Conservation (phyloP, 2,113 vertebrate species). For the Phylloscopus trochiloides region DNA sequence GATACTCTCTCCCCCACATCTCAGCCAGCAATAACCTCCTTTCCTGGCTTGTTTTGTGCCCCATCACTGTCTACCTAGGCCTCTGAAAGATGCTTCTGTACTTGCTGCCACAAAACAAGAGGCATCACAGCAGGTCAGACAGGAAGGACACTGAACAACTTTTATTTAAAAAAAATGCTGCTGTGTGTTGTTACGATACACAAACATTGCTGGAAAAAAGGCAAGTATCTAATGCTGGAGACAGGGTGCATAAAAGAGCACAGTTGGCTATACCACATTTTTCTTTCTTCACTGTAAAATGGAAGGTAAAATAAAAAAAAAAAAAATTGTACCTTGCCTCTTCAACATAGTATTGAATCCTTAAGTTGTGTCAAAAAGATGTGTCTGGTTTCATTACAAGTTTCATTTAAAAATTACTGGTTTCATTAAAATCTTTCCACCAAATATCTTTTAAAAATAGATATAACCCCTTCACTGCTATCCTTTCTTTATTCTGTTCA, state of each 20-base stretch:
- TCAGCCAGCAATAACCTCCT: background rate
- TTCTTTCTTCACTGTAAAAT: background rate
- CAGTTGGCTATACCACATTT: rapidly evolving
- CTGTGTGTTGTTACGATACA: background rate
- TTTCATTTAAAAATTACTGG: background rate
- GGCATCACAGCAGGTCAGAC: background rate
- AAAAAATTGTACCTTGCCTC: background rate
- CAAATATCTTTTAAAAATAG: background rate
- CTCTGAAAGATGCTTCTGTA: background rate
- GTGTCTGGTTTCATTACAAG: background rate
- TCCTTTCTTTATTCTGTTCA: background rate
- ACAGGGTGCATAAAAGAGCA: background rate
- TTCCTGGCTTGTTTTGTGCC: background rate
- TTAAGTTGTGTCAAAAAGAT: background rate
- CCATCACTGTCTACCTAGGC: background rate
- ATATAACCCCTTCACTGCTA: background rate
- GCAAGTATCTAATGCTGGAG: background rate
- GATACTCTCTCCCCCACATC: rapidly evolving
- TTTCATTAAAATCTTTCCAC: background rate
- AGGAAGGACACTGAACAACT: background rate
- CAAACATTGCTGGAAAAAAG: background rate
- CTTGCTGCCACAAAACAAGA: rapidly evolving
- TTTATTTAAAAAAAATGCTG: background rate
- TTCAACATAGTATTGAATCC: background rate
- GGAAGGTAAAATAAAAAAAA: background rate